Evolutionary conservation across 2,888 invertebrate species (phyloP), one percentile per base, ranked within the genome.

Genomic region (Coelopa pilipes): DNA sequence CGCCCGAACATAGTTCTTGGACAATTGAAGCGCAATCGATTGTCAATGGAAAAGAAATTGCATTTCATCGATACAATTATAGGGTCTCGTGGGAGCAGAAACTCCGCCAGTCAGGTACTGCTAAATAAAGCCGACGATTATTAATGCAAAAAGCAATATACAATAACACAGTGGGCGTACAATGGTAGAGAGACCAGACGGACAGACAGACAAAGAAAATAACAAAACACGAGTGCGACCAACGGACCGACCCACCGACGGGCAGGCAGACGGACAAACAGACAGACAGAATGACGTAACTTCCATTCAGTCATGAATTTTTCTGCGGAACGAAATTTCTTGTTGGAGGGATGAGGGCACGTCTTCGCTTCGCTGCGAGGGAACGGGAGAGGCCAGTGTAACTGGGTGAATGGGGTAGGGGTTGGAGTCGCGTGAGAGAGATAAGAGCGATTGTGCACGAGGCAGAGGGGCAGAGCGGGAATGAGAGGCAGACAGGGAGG

Each of bases 301-400:
- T 53, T 53, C n/a, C n/a, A 53, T 13, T 15, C 53, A n/a, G 53
- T 53, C 53, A 53, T 53, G 53, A 53, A 15, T 53, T 53, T 53
- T 53, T 53, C 53, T n/a, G n/a, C 13, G 2, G 53, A 53, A 9
- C 2, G 34, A 34, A 34, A 34, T 34, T 34, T 2, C 7, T 34
- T 34, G 34, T 34, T 34, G 34, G 34, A 7, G 34, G 34, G 2
- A 34, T 34, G 34, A 7, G 15, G 53, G 53, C 53, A 53, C 34
- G n/a, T 53, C 15, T 53, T 4, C 53, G 53, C 53, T 53, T n/a
- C n/a, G 53, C 53, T 53, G 2, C 13, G 10, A 13, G 53, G n/a
- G 10, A 53, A n/a, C 4, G 10, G n/a, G 53, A 2, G n/a, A 15
- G 13, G 15, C 5, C 3, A 15, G 53, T 53, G n/a, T 53, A 15